Base-by-base conservation (phyloP, 2,113 vertebrate species). In the Neoarius graeffei region DNA sequence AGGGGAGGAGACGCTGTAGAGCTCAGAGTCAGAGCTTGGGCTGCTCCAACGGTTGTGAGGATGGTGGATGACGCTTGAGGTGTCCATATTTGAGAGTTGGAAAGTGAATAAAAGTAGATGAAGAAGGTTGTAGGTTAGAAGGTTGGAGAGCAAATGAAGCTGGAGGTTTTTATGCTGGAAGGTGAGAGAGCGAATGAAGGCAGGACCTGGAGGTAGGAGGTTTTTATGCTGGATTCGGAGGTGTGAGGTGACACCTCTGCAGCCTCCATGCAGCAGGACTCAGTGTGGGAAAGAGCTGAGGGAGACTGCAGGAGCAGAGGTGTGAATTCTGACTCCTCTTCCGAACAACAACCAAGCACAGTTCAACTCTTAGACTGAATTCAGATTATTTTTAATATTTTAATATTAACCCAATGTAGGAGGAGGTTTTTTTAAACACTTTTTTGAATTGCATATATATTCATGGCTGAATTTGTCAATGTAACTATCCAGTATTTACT, bases 241-340 rank as follows among this genome's bases (percentile, higher is more conserved):
- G 96, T 96, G 95, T 91, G 93, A 96, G 93, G 92, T 95, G 93
- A 94, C 95, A 95, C 95, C 95, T 96, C 94, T 85, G 92, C 95
- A 95, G 95, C 94, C 95, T 94, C 91, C 92, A 92, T 90, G 93
- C 92, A 92, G 90, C 91, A 88, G 89, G 85, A 83, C 77, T 54
- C 83, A 90, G 91, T 93, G 94, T 96, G 95, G 94, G 95, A 96
- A 96, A 94, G 91, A 88, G 89, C 87, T 93, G 35, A 4, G 57
- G 60, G 76, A 91, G 85, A 77, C 82, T 71, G n/a, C 93, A 93
- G 90, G 88, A 94, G 91, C 84, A 9, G 91, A 96, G 89, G 96
- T 96, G 96, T 96, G 95, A 96, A 94, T 95, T 96, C 93, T 95
- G 92, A 95, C 95, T 94, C 95, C 94, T 95, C 88, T 88, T 92